Conservation (phyloP, 2,888 invertebrate species). For the Patella ulyssiponensis region DNA sequence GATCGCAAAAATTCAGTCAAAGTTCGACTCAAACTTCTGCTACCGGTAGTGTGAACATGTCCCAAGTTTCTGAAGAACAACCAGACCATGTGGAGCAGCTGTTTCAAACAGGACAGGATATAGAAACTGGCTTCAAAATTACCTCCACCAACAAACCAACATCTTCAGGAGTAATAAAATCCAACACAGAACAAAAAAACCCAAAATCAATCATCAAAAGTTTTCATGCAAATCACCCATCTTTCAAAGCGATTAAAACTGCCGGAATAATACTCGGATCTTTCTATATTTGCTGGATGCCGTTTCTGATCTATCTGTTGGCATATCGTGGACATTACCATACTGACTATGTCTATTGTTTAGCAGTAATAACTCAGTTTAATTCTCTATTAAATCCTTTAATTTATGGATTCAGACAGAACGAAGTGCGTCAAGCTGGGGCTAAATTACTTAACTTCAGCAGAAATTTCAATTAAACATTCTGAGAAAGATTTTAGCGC, state of each 20-base stretch:
- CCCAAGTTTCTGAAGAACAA: too few species aligned
- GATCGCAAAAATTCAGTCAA: too few species aligned
- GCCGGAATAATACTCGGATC: conserved; percentile 37
- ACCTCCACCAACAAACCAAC: too few species aligned
- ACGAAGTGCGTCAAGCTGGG: conserved; percentile 33
- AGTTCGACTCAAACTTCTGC: too few species aligned
- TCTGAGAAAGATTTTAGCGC: too few species aligned
- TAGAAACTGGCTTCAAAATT: too few species aligned
- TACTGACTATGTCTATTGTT: conserved; percentile 32
- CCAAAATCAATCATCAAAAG: background rate
- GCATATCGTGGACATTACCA: conserved; percentile 15
- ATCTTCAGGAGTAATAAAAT: too few species aligned
- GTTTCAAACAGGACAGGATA: too few species aligned
- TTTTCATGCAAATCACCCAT: background rate
- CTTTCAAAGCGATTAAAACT: conserved; percentile 33
- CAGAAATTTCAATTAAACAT: background rate
- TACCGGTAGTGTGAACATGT: too few species aligned
- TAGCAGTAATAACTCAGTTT: conserved; percentile 37
- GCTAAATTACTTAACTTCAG: conserved; percentile 17
- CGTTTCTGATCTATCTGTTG: conserved; percentile 36
- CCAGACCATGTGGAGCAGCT: too few species aligned
- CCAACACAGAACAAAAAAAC: too few species aligned
- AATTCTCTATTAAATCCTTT: conserved; percentile 42
- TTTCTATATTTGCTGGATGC: conserved; percentile 40
- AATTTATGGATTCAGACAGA: conserved; percentile 37